Conservation (phyloP, 2,797 vertebrate genomes). For the Hoplostethus atlanticus region DNA sequence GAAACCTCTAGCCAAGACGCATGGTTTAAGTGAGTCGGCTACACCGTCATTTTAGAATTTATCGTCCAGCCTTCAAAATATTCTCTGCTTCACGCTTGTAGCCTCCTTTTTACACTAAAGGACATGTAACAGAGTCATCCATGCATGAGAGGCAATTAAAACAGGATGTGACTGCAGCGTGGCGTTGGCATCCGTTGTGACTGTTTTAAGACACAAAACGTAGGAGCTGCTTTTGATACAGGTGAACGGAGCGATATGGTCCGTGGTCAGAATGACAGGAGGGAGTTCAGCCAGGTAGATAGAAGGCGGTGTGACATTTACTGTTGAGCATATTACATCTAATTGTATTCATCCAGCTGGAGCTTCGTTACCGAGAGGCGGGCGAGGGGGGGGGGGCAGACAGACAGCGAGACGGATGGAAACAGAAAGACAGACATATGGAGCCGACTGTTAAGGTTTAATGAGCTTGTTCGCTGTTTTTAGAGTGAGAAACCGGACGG, state of each 20-base stretch:
- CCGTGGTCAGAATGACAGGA: conserved; percentile 61
- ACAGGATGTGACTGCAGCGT: conserved; percentile 4
- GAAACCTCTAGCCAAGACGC: not conserved
- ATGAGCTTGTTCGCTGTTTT: no score
- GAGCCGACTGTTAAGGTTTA: conserved; percentile 1
- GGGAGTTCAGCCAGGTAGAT: conserved; percentile 61
- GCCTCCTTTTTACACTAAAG: conserved; percentile 25
- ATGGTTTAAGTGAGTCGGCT: conserved; percentile 21
- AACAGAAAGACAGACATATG: conserved; percentile 42
- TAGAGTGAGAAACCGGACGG: no score
- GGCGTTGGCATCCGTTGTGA: conserved; percentile 11
- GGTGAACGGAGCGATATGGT: conserved; percentile 48
- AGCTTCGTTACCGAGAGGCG: conserved; percentile 54
- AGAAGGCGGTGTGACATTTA: conserved; percentile 66
- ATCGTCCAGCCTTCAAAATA: not conserved
- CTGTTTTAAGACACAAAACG: conserved; percentile 44
- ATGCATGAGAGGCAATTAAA: conserved; percentile 12
- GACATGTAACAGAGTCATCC: conserved; percentile 12
- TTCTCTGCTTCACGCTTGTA: conserved; percentile 7
- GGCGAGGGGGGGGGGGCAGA: not conserved
- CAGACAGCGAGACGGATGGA: not conserved
- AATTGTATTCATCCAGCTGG: conserved; percentile 74
- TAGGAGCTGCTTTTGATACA: conserved; percentile 26
- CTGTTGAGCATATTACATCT: conserved; percentile 63
- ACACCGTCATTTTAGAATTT: not conserved